Percentiles rank a stretch among this genome's conserved stretches.
Conservation (phyloP, 2,797 vertebrate genomes). For the Danio kyathit region DNA sequence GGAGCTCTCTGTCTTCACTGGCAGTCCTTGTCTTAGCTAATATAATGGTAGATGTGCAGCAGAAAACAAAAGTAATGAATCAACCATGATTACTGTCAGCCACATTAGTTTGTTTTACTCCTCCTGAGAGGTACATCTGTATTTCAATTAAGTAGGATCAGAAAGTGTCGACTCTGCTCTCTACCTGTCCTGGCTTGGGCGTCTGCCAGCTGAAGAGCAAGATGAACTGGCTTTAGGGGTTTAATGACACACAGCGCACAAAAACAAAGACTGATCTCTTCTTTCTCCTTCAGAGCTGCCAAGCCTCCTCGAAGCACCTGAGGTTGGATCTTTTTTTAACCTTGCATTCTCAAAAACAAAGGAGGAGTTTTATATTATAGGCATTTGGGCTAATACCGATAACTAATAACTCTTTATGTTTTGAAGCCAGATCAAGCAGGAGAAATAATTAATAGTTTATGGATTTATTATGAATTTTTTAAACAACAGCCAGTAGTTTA, state of each 20-base stretch:
- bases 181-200: slow-evolving; percentile 30
- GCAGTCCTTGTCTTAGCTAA: not conserved
- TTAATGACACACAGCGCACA: slow-evolving; percentile 20
- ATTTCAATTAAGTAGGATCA: slow-evolving; percentile 56
- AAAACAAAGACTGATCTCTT: slow-evolving; percentile 30
- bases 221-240: slow-evolving; percentile 26
- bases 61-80: slow-evolving; percentile 31
- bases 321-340: not conserved
- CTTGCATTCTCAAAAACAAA: not conserved
- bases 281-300: slow-evolving; percentile 15
- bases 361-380: too few species aligned
- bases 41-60: not conserved
- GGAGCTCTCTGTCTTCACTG: not conserved
- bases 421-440: too few species aligned
- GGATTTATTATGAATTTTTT: too few species aligned
- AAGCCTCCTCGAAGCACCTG: not conserved
- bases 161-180: slow-evolving; percentile 41
- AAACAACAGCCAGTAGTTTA: too few species aligned
- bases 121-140: slow-evolving; percentile 37
- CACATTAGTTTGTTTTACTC: slow-evolving; percentile 25
- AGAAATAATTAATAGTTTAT: too few species aligned
- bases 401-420: too few species aligned
- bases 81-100: slow-evolving; percentile 6
- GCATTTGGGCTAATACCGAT: too few species aligned
- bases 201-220: slow-evolving; percentile 48